Base-by-base conservation (phyloP, 2,888 invertebrate genomes). In the Frankliniella intonsa region DNA sequence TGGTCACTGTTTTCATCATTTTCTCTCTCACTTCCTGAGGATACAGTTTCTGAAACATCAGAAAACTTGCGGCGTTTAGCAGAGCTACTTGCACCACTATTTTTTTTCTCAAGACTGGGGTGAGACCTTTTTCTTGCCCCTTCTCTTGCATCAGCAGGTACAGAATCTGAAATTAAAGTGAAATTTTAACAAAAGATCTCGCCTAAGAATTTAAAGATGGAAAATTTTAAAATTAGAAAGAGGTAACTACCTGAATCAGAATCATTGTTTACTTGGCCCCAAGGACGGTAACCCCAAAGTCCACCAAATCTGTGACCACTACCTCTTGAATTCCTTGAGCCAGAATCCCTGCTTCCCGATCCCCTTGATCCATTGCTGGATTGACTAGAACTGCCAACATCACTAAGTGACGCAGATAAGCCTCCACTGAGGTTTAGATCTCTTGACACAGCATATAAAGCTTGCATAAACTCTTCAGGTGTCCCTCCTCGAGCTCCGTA, bases 391-490 rank as follows among this genome's bases (percentile, higher is more conserved):
- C 82, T 80, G 69, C 81, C 76, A 7, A 80, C 80, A 27, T 81
- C 82, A 50, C 83, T 83, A 50, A 82, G 79, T 11, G 81, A 80
- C 8, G 55, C 82, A 49, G 80, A 51, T 19, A 81, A 38, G 22
- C 82, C 82, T 11, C 81, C 51, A 25, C 76, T 82, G 79, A 49
- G 85, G 69, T 76, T 76, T 22, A 76, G 25, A 25, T 76, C 84
- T 80, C 86, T 81, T 81, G 85, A 84, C 5, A 85, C 86, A 3
- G 84, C 83, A 82, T 86, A 86, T 27, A 87, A 81, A n/a, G 85
- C 85, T 80, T 86, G 85, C 0, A 86, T 84, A 82, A 87, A 86
- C 82, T 87, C 86, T 76, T 86, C 86, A 7, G 86, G 85, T 11
- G 86, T 85, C 3, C 87, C 87, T 14, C 86, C 86, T 62, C 87